Evolutionary conservation across 2,888 invertebrate species (phyloP).

Genomic region (Horisme vitalbata): DNA sequence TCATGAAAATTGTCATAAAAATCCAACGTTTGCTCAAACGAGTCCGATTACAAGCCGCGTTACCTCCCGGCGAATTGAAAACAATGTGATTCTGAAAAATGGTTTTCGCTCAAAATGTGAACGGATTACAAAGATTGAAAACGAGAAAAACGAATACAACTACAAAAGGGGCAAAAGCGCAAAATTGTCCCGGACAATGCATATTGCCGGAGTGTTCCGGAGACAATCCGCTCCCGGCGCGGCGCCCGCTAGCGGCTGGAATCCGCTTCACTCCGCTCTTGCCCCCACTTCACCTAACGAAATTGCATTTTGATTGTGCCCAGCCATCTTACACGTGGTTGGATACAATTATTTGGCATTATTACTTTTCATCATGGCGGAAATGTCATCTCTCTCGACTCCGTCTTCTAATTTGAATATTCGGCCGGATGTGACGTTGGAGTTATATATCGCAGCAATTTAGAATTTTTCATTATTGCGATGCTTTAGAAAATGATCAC

Average conservation of each 20-base stretch:
- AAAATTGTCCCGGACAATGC: slow-evolving; percentile 63
- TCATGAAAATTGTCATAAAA: not conserved
- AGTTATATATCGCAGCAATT: no score
- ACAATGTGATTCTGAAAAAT: slow-evolving; percentile 35
- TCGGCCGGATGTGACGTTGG: slow-evolving; percentile 29
- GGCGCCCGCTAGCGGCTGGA: slow-evolving; percentile 22
- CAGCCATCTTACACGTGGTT: slow-evolving; percentile 60
- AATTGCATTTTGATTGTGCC: slow-evolving; percentile 72
- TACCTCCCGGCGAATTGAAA: slow-evolving; percentile 28
- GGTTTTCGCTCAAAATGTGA: slow-evolving; percentile 45
- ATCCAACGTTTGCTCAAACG: slow-evolving; percentile 1
- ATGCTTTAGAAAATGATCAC: no score
- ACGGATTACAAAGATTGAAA: slow-evolving; percentile 46
- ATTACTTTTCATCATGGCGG: slow-evolving; percentile 60
- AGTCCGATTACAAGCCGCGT: slow-evolving; percentile 22
- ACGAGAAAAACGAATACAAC: slow-evolving; percentile 48
- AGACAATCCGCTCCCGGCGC: slow-evolving; percentile 22
- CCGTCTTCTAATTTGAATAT: slow-evolving; percentile 33
- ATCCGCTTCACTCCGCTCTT: slow-evolving; percentile 27
- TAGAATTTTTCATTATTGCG: no score
- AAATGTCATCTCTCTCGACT: slow-evolving; percentile 40
- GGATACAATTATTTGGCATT: slow-evolving; percentile 64
- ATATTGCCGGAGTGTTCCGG: slow-evolving; percentile 51
- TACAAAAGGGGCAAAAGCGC: slow-evolving; percentile 53
- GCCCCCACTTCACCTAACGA: slow-evolving; percentile 44